These are phyloP conservation scores for Leucopsar rothschildi DNA, from an alignment of 2,113 vertebrate genomes.

Conservation along the genomic window DNA sequence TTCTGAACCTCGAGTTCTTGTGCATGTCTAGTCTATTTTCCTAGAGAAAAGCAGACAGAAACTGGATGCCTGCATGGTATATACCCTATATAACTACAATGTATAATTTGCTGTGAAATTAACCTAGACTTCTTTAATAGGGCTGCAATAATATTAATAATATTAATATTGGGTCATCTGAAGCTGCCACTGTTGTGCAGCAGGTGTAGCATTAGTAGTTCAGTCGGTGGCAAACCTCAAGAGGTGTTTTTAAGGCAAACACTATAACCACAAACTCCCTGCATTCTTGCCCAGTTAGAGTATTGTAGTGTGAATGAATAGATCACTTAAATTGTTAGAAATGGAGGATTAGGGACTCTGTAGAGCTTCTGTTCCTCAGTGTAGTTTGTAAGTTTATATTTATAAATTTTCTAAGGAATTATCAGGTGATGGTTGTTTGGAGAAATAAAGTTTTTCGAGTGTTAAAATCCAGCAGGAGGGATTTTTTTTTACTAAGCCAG, in stretches of 20 bases:
- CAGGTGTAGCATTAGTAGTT: neutral
- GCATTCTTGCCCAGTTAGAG: fast-evolving
- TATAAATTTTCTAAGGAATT: neutral
- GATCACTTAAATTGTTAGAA: neutral
- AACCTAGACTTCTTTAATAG: neutral
- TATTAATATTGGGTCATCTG: neutral
- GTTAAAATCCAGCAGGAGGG: neutral
- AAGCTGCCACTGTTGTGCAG: neutral
- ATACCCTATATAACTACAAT: neutral
- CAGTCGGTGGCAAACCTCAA: neutral
- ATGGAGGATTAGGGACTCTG: neutral
- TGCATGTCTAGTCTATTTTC: neutral
- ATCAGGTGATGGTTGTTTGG: neutral
- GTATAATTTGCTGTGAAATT: neutral
- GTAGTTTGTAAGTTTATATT: neutral
- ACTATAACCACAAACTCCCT: neutral
- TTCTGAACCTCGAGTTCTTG: neutral
- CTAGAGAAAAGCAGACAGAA: neutral
- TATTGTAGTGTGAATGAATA: neutral
- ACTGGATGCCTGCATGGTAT: neutral
- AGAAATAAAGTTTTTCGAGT: neutral
- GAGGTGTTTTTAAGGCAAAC: neutral
- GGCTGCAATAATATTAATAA: neutral
- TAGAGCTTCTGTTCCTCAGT: neutral
- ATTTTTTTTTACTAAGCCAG: neutral